These are phyloP conservation scores for Hoplodrina blanda DNA, from an alignment of 2,888 invertebrate species.

Conservation along the genomic window DNA sequence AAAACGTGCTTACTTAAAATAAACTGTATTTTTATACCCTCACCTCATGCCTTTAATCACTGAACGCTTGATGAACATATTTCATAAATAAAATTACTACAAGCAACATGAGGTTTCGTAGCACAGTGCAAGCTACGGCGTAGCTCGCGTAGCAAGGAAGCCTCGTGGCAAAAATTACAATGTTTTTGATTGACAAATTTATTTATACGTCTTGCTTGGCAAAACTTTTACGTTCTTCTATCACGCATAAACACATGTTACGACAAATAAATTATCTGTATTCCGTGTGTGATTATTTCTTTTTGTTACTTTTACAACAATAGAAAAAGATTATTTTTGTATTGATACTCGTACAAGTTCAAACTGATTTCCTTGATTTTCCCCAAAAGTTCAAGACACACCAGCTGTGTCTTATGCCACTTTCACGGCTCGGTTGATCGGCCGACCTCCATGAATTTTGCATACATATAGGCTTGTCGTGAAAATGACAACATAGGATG, in stretches of 20 bases:
- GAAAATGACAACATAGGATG: conserved; percentile 42
- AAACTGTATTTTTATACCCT: conserved; percentile 13
- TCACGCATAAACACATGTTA: too few relatives aligned
- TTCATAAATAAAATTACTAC: neutral
- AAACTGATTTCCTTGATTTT: neutral
- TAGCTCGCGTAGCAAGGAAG: conserved; percentile 4
- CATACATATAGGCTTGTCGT: conserved; percentile 56
- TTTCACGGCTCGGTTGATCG: conserved; percentile 38
- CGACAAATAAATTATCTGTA: neutral
- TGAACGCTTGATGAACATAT: neutral
- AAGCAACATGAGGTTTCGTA: neutral
- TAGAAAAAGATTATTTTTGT: neutral
- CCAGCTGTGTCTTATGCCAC: conserved; percentile 35
- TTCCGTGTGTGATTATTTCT: neutral
- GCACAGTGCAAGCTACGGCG: conserved; percentile 4
- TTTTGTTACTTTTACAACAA: neutral
- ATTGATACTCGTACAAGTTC: neutral
- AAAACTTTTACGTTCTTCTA: neutral
- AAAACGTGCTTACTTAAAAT: conserved; percentile 4
- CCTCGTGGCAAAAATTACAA: neutral
- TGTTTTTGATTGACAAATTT: too few relatives aligned
- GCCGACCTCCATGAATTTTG: conserved; percentile 50
- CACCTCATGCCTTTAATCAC: neutral
- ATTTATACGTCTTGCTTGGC: too few relatives aligned
- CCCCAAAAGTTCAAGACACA: conserved; percentile 21